Evolutionary conservation across 2,113 vertebrate species (phyloP).

Genomic region (Ptilonorhynchus violaceus): DNA sequence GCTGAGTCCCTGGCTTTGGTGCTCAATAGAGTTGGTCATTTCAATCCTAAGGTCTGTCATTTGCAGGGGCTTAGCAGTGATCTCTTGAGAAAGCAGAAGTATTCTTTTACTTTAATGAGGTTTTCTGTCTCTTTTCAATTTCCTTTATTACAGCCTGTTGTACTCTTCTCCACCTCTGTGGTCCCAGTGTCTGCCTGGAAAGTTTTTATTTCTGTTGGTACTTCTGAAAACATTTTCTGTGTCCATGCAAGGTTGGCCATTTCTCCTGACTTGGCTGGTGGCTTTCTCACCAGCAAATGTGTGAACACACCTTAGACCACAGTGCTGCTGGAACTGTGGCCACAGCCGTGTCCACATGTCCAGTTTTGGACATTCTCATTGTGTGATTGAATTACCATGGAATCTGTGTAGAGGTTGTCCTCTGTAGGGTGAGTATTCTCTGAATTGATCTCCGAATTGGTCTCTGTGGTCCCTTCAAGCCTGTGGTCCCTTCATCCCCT

Average conservation of each 20-base stretch:
- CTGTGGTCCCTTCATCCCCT: background rate
- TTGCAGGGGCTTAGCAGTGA: background rate
- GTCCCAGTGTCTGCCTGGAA: background rate
- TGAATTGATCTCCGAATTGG: background rate
- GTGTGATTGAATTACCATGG: background rate
- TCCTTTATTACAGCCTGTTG: background rate
- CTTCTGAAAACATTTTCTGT: background rate
- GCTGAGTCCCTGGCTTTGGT: background rate
- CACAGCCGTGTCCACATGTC: background rate
- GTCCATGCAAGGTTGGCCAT: background rate
- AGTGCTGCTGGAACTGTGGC: background rate
- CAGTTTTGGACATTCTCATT: background rate
- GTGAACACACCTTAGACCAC: background rate
- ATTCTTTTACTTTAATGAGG: background rate
- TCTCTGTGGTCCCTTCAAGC: background rate
- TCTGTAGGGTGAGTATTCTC: background rate
- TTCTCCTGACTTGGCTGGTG: background rate
- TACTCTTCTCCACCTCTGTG: background rate
- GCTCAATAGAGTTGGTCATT: background rate
- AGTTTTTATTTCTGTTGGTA: background rate
- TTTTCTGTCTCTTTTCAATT: slow-evolving; percentile 20
- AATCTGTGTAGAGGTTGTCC: background rate
- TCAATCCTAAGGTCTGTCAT: background rate
- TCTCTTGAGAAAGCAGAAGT: background rate
- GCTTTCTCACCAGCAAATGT: background rate